These are phyloP conservation scores for Drosophila oshimai DNA, from an alignment of 1,140 invertebrate species.

Conservation along the genomic window DNA sequence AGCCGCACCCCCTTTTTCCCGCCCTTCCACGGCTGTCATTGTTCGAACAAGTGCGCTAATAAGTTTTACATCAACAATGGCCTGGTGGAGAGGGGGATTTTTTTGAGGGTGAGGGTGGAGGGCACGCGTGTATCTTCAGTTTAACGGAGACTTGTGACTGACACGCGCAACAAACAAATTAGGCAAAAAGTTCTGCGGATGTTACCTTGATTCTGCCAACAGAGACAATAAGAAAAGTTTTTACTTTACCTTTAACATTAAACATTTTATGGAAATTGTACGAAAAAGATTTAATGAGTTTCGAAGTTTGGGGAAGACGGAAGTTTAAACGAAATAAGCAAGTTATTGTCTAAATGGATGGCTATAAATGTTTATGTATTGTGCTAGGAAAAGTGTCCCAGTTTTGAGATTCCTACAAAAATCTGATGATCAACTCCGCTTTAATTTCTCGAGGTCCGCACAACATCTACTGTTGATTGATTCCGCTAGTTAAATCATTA, in stretches of 20 bases:
- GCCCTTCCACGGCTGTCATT: constrained; percentile 10
- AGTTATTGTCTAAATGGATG: no score
- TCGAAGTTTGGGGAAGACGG: constrained; percentile 5
- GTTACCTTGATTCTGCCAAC: constrained; percentile 43
- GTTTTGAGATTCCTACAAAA: no score
- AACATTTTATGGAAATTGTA: constrained; percentile 25
- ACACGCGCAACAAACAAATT: constrained; percentile 66
- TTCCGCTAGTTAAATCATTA: no score
- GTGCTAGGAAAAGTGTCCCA: no score
- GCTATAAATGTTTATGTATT: no score
- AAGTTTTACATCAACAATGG: constrained; percentile 40
- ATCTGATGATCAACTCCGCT: no score
- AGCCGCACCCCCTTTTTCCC: neutral
- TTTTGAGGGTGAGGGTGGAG: no score
- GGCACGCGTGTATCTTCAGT: constrained; percentile 15
- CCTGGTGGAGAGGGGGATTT: neutral
- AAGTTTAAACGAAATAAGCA: constrained; percentile 28
- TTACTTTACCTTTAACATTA: constrained; percentile 1
- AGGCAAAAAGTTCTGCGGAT: constrained; percentile 26
- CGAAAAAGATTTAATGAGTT: constrained; percentile 48
- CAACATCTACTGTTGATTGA: no score
- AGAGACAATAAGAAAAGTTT: constrained; percentile 36
- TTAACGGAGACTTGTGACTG: constrained; percentile 14
- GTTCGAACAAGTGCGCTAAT: constrained; percentile 41
- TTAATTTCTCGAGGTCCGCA: no score